Base-by-base conservation (phyloP, 2,797 vertebrate genomes). In the Propithecus deckenii region DNA sequence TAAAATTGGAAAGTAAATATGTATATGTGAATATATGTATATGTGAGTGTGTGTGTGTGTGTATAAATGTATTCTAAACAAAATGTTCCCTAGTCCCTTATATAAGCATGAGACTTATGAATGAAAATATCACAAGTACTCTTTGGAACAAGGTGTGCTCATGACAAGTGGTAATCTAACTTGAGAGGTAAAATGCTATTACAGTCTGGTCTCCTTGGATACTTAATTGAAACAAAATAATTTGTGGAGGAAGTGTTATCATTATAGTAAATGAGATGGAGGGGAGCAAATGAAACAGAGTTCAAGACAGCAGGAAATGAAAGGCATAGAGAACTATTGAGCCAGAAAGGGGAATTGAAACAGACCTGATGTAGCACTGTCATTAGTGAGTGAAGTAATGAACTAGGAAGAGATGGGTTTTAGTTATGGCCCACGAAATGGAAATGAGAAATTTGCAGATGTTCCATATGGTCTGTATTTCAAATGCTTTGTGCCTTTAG, bases 381-480 rank as follows among this genome's bases (percentile, higher is more conserved):
- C 96, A 95, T 97, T 94, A 98, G 95, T 79, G 83, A 96, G 95
- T 85, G 89, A 96, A 97, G 96, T 96, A 98, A 98, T 95, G 97
- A 98, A 93, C 97, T 90, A 94, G 86, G 55, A 96, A 74, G 81
- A 95, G 92, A 97, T 96, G 95, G 50, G 85, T 61, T 97, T 97
- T 97, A 97, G 96, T 97, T 97, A 97, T 96, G 84, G 89, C 90
- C 94, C 76, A 90, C 83, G 87, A 97, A 96, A 97, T 72, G 95
- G 95, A 97, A 98, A 98, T 97, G 93, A 96, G 90, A 85, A 81
- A 90, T 95, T 97, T 96, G 96, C 97, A 97, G 97, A 98, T 97
- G 97, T 97, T 97, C 97, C 97, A 84, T 94, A 96, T 97, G 93
- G 93, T 95, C 95, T 95, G 72, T 95, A 97, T 97, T 94, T 97